Base-by-base conservation (phyloP, 2,797 vertebrate genomes). In the Naso thynnoides region DNA sequence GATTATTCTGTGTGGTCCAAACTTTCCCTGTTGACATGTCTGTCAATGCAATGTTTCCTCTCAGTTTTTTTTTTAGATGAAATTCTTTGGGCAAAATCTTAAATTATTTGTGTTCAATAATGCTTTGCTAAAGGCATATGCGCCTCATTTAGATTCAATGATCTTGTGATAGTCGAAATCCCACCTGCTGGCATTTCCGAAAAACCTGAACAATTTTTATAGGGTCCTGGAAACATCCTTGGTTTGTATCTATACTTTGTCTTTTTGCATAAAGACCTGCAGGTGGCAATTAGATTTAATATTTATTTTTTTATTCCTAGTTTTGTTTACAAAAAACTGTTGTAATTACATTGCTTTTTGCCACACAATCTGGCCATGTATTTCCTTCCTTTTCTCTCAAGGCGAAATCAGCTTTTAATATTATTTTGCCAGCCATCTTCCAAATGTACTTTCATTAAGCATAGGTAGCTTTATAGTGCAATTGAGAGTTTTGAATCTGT, bases 1-100 rank as follows among this genome's bases (percentile, higher is more conserved):
- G 89, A 91, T 85, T 65, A 62, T 66, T 75, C 78, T 91, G 92
- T 93, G 91, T 92, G 89, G 91, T 92, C 89, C 44, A 70, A 63
- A 73, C 65, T 61, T 78, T 82, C 66, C 63, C 67, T 33, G 73
- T 86, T 79, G 76, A 81, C 85, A 83, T 33, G 79, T 82, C 82
- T 82, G 84, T 90, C 85, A 78, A 56, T 59, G 74, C 66, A 76
- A 72, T 55, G 26, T 73, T 84, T 86, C 71, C 60, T 79, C 72
- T n/a, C 18, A 4, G 23, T 27, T 76, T 54, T 58, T 83, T 69
- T 57, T 39, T 0, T 8, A 70, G 60, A 81, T 27, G 33, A 65
- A 61, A 45, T 61, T 72, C 47, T 72, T 31, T 24, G 45, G 73
- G 54, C 61, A 39, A 66, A 19, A 38, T 53, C 54, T 77, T 62